phyloP scores from a whole-genome alignment of 2,888 invertebrate genomes.

The Cryptosula pallasiana region DNA sequence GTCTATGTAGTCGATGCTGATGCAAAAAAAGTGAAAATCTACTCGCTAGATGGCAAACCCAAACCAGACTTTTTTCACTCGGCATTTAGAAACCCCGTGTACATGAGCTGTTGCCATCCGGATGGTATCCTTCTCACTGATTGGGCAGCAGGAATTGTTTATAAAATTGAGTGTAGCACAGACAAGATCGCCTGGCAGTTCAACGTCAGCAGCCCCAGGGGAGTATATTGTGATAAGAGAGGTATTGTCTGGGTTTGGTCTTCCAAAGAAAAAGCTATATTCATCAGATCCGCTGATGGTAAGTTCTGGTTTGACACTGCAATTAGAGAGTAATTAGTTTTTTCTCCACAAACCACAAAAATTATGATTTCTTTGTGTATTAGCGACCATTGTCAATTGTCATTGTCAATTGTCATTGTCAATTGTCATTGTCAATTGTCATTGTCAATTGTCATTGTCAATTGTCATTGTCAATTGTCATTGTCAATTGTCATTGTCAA shows the following conservation, averaged over 20 bases:
- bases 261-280: not conserved
- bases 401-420: too few relatives aligned
- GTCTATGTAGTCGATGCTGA: conserved; percentile 16
- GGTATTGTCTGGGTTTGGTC: conserved; percentile 12
- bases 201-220: not conserved
- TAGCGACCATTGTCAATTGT: too few relatives aligned
- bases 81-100: conserved; percentile 7
- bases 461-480: too few relatives aligned
- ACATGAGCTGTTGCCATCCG: conserved; percentile 10
- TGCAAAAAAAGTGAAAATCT: conserved; percentile 16
- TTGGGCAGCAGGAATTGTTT: conserved; percentile 9
- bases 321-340: too few relatives aligned
- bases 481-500: too few relatives aligned
- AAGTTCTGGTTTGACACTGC: not conserved
- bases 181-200: conserved; percentile 16
- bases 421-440: too few relatives aligned
- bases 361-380: too few relatives aligned
- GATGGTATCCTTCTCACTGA: conserved; percentile 13
- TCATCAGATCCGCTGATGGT: not conserved
- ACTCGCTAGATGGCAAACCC: not conserved
- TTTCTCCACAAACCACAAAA: too few relatives aligned
- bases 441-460: too few relatives aligned
- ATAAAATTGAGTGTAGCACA: conserved; percentile 19
- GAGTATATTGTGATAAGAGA: conserved; percentile 3
- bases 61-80: conserved; percentile 11